Base-by-base conservation (phyloP, 1,140 invertebrate genomes). In the Tetramorium parvispinum region DNA sequence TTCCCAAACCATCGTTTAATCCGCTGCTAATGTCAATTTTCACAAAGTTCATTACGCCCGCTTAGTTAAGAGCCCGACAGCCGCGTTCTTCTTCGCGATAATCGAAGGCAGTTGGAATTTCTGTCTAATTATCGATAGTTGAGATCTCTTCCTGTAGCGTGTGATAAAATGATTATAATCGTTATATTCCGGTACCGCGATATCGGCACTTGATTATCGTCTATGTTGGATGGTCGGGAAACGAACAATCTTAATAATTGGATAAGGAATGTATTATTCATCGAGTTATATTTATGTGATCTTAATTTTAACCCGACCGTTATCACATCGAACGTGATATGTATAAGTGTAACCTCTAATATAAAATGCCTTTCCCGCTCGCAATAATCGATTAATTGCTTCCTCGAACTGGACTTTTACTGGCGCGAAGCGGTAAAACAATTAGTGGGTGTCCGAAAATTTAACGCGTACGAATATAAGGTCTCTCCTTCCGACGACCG, bases 11-110 rank as follows among this genome's bases (percentile, higher is more conserved):
- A 73, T 71, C 81, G 63, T 88, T 82, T 78, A 71, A 85, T 85
- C 65, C 77, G 21, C 73, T 61, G 65, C 32, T 71, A 83, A 66
- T 57, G 81, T 89, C 86, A 89, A 89, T 89, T 89, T 85, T 85
- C 87, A 53, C 37, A 66, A 32, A 88, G 81, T 83, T 88, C 83
- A 85, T 88, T 85, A 88, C 82, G 79, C 43, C 13, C 79, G 76
- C 66, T 87, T 63, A 7, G 61, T 65, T 73, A 73, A 87, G 66
- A 85, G 46, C 65, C 68, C 79, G 79, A 85, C 79, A 78, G 73
- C 46, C 46, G 71, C 32, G 71, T 68, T 68, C 65, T 68, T 85
- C 75, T 78, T 85, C 61, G 57, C 46, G 49, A 66, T 78, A 76
- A 78, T 76, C 71, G 82, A 85, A 78, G 82, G 49, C 46, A 65